A percentile compares a stretch with the other conserved stretches of the same genome.
Evolutionary conservation across 2,113 vertebrate species (phyloP).

Genomic region (Argyrosomus japonicus): DNA sequence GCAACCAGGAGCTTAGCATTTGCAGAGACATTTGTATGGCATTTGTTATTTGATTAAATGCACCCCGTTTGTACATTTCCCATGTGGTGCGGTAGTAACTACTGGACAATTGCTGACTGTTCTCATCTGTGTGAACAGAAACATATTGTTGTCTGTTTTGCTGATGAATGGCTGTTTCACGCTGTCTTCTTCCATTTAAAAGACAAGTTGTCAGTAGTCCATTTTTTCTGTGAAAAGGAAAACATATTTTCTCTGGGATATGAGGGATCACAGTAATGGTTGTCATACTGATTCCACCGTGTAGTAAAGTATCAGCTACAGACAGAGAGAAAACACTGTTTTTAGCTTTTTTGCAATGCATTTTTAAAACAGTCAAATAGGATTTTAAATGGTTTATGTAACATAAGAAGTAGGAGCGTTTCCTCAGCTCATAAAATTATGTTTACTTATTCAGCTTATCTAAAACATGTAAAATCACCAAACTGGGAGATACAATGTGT

Average conservation of each 20-base stretch:
- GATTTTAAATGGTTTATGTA: neutral
- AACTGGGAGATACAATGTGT: no score
- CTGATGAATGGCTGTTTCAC: slow-evolving; percentile 51
- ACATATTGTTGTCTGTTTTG: slow-evolving; percentile 55
- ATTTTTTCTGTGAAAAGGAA: slow-evolving; percentile 27
- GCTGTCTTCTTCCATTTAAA: slow-evolving; percentile 41
- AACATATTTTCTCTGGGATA: slow-evolving; percentile 32
- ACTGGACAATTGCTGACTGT: slow-evolving; percentile 28
- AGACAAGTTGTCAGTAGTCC: slow-evolving; percentile 17
- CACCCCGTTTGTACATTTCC: slow-evolving; percentile 15
- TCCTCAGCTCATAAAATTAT: neutral
- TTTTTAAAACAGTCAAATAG: neutral
- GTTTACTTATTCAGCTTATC: neutral
- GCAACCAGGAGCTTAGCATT: slow-evolving; percentile 51
- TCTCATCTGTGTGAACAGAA: slow-evolving; percentile 59
- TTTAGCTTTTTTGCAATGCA: neutral
- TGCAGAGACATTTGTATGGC: slow-evolving; percentile 45
- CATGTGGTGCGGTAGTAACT: slow-evolving; percentile 48
- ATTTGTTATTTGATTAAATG: slow-evolving; percentile 64
- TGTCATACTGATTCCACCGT: slow-evolving; percentile 24
- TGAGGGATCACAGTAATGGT: slow-evolving; percentile 36
- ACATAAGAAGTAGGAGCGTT: neutral
- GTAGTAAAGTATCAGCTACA: slow-evolving; percentile 28
- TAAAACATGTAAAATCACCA: no score
- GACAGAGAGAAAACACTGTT: neutral